Evolutionary conservation across 2,113 vertebrate genomes (phyloP), one percentile per base, ranked within the genome.

Genomic region (Podiceps cristatus): DNA sequence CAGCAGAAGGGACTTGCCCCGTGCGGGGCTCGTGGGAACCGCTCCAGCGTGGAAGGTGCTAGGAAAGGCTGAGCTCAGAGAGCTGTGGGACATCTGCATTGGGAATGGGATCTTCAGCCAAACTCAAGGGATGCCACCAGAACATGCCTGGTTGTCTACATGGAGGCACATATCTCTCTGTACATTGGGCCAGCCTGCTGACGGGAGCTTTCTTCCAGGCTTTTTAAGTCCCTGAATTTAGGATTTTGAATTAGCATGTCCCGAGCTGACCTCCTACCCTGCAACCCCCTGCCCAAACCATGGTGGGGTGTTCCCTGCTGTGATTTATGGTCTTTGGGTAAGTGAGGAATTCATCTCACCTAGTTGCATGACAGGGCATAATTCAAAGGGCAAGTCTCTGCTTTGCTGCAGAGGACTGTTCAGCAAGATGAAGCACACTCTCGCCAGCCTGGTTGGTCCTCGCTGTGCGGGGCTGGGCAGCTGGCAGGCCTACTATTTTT

Each of bases 251-350:
- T 73, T 27, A 22, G 4, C 5, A 4, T 29, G 18, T 49, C 76
- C 55, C 1, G 0, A 52, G 31, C 19, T 73, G 58, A 16, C 47
- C 74, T 74, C 19, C 27, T 64, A 44, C 58, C 33, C 75, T 77
- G 50, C 74, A 40, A 1, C 4, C 20, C 42, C 11, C 1, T 90
- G 23, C 56, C 60, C 2, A 1, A 9, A 13, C n/a, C 33, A 6
- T 0, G 0, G 15, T 25, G 73, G 50, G 64, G 28, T 0, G 1
- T 18, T 64, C 44, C 29, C 40, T 75, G 66, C 71, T 50, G 1
- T 7, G 16, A 13, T 25, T 31, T 52, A 13, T 45, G 58, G 56
- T 16, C 66, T 52, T 60, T 27, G 73, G 76, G 29, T 58, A 73
- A 24, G 27, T 3, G 58, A 60, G n/a, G 53, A 17, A 18, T 79